Percentiles rank a stretch among this genome's conserved stretches.
phyloP scores from a whole-genome alignment of 2,888 invertebrate genomes.

The Idaea aversata region DNA sequence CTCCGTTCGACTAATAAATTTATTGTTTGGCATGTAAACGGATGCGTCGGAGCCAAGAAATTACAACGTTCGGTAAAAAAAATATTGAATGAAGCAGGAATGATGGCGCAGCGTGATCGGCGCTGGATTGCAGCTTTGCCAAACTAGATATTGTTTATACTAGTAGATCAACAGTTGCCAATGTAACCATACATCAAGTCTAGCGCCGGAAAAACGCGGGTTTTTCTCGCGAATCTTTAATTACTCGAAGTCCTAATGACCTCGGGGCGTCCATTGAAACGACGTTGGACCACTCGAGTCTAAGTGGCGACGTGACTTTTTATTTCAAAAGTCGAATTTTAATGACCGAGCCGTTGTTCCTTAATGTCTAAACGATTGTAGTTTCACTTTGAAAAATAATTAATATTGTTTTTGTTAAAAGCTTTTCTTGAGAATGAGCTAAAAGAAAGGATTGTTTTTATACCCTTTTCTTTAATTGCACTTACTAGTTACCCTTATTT shows the following conservation, averaged over 20 bases:
- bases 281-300: conserved; percentile 57
- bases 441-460: background rate
- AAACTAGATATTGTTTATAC: conserved; percentile 65
- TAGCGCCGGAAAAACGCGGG: conserved; percentile 26
- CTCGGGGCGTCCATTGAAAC: conserved; percentile 61
- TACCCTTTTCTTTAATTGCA: background rate
- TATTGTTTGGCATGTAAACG: conserved; percentile 81
- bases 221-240: conserved; percentile 65
- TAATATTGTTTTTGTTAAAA: background rate
- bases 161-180: conserved; percentile 58
- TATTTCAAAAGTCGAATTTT: conserved; percentile 42
- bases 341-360: conserved; percentile 32
- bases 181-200: conserved; percentile 41
- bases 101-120: conserved; percentile 73
- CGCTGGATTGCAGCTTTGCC: conserved; percentile 67
- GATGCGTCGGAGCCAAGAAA: conserved; percentile 80
- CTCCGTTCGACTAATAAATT: conserved; percentile 78
- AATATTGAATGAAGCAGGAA: conserved; percentile 78
- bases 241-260: conserved; percentile 73
- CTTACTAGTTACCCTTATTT: too few species aligned
- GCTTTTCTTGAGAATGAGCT: background rate
- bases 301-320: conserved; percentile 69
- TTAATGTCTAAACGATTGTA: conserved; percentile 20
- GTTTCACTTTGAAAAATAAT: background rate
- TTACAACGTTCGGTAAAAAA: conserved; percentile 78